Evolutionary conservation across 2,888 invertebrate genomes (phyloP).

Genomic region (Nomada lathburiana): DNA sequence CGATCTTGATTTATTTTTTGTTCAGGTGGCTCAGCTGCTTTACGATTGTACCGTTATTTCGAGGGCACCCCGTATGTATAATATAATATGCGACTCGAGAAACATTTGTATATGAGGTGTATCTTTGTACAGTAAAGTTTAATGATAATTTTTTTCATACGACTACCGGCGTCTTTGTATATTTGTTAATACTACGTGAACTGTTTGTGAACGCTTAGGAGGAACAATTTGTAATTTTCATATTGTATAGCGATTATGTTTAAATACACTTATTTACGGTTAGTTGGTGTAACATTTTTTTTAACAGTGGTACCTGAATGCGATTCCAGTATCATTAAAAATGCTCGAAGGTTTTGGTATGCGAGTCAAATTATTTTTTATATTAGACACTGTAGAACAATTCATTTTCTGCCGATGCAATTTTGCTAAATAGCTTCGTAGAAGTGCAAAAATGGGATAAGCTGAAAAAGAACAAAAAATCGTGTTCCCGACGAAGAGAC

Average conservation of each 20-base stretch:
- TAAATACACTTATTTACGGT: conserved; percentile 47
- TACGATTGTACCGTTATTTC: too few species aligned
- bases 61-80: too few species aligned
- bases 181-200: conserved; percentile 48
- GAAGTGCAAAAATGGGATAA: background rate
- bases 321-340: background rate
- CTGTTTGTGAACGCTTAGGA: conserved; percentile 23
- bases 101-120: background rate
- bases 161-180: conserved; percentile 36
- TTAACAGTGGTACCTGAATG: background rate
- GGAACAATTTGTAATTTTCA: conserved; percentile 46
- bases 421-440: too few species aligned
- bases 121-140: background rate
- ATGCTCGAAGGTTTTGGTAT: too few species aligned
- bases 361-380: too few species aligned
- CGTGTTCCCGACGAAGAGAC: background rate
- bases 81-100: too few species aligned
- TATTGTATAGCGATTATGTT: conserved; percentile 52
- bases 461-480: background rate
- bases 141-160: conserved; percentile 26
- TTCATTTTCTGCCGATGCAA: too few species aligned
- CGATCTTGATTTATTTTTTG: too few species aligned
- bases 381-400: too few species aligned
- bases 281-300: background rate
- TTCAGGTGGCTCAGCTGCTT: too few species aligned